Conservation (phyloP, 2,113 vertebrate genomes). For the Dicentrarchus labrax region DNA sequence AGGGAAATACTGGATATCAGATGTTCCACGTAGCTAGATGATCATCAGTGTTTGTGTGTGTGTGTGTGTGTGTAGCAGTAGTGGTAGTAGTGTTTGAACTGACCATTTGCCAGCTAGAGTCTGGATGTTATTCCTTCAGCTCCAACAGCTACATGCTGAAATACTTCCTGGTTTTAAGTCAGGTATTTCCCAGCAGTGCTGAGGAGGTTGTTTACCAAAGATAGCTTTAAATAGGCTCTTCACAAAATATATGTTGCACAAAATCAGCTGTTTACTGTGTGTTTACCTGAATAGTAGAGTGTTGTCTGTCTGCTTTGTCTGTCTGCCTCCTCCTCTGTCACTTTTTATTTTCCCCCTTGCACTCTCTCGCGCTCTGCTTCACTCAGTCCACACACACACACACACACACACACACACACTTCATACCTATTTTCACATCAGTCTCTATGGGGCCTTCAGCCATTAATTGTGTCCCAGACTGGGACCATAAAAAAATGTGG, state of each 20-base stretch:
- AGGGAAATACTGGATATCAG: slow-evolving; percentile 64
- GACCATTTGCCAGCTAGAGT: slow-evolving; percentile 63
- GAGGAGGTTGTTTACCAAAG: slow-evolving; percentile 47
- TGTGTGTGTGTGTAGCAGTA: slow-evolving; percentile 8
- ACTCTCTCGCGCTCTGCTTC: slow-evolving; percentile 42
- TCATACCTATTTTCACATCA: slow-evolving; percentile 74
- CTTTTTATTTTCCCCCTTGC: background rate
- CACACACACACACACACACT: slow-evolving; percentile 31
- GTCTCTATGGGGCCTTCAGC: slow-evolving; percentile 59
- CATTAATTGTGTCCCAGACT: slow-evolving; percentile 79
- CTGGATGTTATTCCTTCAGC: slow-evolving; percentile 60
- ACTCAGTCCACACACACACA: slow-evolving; percentile 37
- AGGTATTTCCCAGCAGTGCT: slow-evolving; percentile 56
- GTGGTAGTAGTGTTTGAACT: slow-evolving; percentile 61
- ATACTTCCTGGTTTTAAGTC: slow-evolving; percentile 52
- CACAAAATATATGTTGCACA: slow-evolving; percentile 31
- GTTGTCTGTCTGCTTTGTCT: slow-evolving; percentile 26
- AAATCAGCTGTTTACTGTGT: slow-evolving; percentile 40
- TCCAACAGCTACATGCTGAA: slow-evolving; percentile 60
- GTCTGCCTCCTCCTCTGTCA: slow-evolving; percentile 17
- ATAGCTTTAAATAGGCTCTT: slow-evolving; percentile 29
- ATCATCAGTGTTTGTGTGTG: slow-evolving; percentile 14
- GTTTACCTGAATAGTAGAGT: slow-evolving; percentile 20
- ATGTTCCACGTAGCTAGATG: slow-evolving; percentile 61
- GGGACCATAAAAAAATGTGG: slow-evolving; percentile 57